These are phyloP conservation scores for Polymixis flavicincta DNA, from an alignment of 2,888 invertebrate genomes.

Conservation along the genomic window DNA sequence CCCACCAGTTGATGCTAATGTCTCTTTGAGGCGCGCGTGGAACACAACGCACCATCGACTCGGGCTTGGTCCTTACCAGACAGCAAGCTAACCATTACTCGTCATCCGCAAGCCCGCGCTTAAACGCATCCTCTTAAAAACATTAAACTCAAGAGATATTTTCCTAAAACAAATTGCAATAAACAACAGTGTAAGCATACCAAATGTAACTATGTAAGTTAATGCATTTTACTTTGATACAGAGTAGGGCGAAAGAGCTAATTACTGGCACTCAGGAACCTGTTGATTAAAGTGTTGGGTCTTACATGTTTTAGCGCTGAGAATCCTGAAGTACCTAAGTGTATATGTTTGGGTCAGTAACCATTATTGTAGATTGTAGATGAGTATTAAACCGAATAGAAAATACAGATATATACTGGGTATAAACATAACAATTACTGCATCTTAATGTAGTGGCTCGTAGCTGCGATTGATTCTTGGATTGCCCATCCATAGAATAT, in stretches of 20 bases:
- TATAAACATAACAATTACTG: background rate
- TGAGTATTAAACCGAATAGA: too few relatives aligned
- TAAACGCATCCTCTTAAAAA: background rate
- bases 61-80: too few relatives aligned
- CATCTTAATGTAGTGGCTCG: too few relatives aligned
- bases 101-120: too few relatives aligned
- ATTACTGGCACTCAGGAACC: constrained; percentile 43
- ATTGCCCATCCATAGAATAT: too few relatives aligned
- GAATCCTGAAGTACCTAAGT: background rate
- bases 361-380: background rate
- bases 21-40: too few relatives aligned
- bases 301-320: constrained; percentile 18
- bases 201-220: constrained; percentile 29
- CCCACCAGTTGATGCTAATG: too few relatives aligned
- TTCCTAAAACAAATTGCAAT: constrained; percentile 8
- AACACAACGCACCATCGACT: too few relatives aligned
- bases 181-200: constrained; percentile 11
- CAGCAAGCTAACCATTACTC: too few relatives aligned
- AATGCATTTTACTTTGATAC: constrained; percentile 44
- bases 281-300: constrained; percentile 46
- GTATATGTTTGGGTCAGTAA: background rate
- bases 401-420: too few relatives aligned
- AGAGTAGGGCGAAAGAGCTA: constrained; percentile 32
- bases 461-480: too few relatives aligned
- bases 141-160: background rate